A percentile compares a stretch with the other conserved stretches of the same genome.
These are phyloP conservation scores for Artemia sinica DNA, from an alignment of 2,888 invertebrate species.

Conservation along the genomic window DNA sequence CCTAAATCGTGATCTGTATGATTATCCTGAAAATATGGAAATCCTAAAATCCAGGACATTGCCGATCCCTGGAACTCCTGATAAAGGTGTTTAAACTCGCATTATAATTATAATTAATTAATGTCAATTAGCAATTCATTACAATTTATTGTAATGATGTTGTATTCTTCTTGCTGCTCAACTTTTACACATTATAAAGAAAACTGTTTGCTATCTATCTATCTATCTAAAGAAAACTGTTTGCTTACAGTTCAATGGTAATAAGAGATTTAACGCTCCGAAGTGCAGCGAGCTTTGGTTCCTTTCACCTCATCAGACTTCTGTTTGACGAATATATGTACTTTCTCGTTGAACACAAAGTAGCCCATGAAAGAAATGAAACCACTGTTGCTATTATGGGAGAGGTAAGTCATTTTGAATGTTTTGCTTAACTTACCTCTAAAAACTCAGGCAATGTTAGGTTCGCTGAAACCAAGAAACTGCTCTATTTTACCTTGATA, in stretches of 20 bases:
- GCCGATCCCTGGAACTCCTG: not conserved
- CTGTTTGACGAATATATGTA: conserved; percentile 99
- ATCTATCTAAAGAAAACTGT: not conserved
- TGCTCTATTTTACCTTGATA: too few species aligned
- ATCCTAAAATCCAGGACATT: not conserved
- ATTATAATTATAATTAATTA: too few species aligned
- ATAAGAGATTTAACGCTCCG: conserved; percentile 87
- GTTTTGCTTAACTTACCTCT: not conserved
- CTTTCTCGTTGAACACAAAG: conserved; percentile 90
- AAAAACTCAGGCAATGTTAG: too few species aligned
- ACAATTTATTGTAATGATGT: too few species aligned
- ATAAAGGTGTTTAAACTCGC: not conserved
- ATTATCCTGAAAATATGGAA: too few species aligned
- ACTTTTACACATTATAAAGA: not conserved
- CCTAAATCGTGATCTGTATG: too few species aligned
- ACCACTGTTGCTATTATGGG: conserved; percentile 90
- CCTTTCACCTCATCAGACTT: conserved; percentile 90
- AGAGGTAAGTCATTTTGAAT: conserved; percentile 35
- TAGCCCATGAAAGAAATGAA: conserved; percentile 70
- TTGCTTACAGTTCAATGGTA: conserved; percentile 65
- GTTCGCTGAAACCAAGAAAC: too few species aligned
- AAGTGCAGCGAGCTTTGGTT: conserved; percentile 95
- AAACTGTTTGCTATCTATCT: conserved; percentile 24
- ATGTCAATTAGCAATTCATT: too few species aligned
- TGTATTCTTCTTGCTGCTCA: not conserved